Evolutionary conservation across 1,140 invertebrate genomes (phyloP).

Genomic region (Drosophila kurseongensis): DNA sequence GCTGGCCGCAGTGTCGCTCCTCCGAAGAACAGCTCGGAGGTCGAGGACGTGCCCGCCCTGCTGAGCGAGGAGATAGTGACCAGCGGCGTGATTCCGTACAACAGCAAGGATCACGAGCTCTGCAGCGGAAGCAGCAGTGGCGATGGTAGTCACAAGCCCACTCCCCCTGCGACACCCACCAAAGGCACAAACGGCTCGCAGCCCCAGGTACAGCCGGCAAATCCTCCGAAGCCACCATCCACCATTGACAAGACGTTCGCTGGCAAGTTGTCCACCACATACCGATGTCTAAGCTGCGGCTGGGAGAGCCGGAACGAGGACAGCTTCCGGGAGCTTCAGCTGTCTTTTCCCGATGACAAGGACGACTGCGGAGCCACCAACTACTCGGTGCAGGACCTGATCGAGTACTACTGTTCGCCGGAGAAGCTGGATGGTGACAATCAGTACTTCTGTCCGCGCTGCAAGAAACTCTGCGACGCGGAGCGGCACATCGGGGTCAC

Average conservation of each 20-base stretch:
- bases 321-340: conserved; percentile 91
- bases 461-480: conserved; percentile 90
- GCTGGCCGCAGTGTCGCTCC: conserved; percentile 3
- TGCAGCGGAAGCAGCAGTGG: conserved; percentile 5
- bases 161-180: conserved; percentile 32
- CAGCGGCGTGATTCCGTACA: conserved; percentile 71
- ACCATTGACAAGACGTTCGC: conserved; percentile 90
- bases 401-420: conserved; percentile 91
- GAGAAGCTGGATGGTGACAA: conserved; percentile 93
- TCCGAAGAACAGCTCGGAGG: conserved; percentile 9
- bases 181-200: conserved; percentile 31
- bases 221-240: conserved; percentile 48
- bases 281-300: conserved; percentile 89
- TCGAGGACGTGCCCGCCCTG: conserved; percentile 16
- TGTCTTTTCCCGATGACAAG: conserved; percentile 90
- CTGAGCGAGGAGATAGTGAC: conserved; percentile 44
- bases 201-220: conserved; percentile 13
- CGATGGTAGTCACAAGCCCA: conserved; percentile 11
- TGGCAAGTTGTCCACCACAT: conserved; percentile 89
- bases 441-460: conserved; percentile 92
- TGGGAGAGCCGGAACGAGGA: conserved; percentile 90
- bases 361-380: conserved; percentile 85
- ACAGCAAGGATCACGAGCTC: conserved; percentile 61
- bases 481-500: conserved; percentile 90
- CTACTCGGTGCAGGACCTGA: conserved; percentile 88